A percentile compares a stretch with the other conserved stretches of the same genome.
These are phyloP conservation scores for Drosophila repletoides DNA, from an alignment of 1,140 invertebrate species.

Conservation along the genomic window DNA sequence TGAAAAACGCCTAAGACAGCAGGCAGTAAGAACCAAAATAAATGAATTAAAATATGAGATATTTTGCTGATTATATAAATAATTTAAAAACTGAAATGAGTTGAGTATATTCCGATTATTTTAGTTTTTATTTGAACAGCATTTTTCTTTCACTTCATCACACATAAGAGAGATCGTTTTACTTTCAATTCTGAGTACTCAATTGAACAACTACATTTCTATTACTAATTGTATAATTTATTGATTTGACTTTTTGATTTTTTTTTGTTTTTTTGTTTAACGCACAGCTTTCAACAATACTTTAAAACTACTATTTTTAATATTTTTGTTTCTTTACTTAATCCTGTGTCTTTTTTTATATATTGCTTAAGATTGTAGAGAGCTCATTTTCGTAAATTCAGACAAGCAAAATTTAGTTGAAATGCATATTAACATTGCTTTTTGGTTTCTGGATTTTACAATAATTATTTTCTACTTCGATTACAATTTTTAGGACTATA, in stretches of 20 bases:
- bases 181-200: slow-evolving; percentile 17
- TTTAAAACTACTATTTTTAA: slow-evolving; percentile 49
- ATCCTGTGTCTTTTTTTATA: slow-evolving; percentile 18
- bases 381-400: slow-evolving; percentile 12
- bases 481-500: too few relatives aligned
- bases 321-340: slow-evolving; percentile 1
- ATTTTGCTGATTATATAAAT: background rate
- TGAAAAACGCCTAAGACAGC: too few relatives aligned
- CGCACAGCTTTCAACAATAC: slow-evolving; percentile 47
- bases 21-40: background rate
- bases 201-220: slow-evolving; percentile 54
- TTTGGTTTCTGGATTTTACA: background rate
- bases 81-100: background rate
- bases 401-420: slow-evolving; percentile 23
- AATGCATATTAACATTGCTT: slow-evolving; percentile 64
- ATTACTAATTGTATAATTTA: slow-evolving; percentile 46
- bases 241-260: slow-evolving; percentile 47
- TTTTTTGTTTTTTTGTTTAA: too few relatives aligned
- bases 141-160: slow-evolving; percentile 7
- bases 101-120: slow-evolving; percentile 2
- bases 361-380: slow-evolving; percentile 44
- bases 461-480: slow-evolving; percentile 33
- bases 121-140: slow-evolving; percentile 14
- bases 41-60: background rate
- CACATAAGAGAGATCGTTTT: slow-evolving; percentile 32